Conservation (phyloP, 1,140 invertebrate species). For the Zophobas atratus region DNA sequence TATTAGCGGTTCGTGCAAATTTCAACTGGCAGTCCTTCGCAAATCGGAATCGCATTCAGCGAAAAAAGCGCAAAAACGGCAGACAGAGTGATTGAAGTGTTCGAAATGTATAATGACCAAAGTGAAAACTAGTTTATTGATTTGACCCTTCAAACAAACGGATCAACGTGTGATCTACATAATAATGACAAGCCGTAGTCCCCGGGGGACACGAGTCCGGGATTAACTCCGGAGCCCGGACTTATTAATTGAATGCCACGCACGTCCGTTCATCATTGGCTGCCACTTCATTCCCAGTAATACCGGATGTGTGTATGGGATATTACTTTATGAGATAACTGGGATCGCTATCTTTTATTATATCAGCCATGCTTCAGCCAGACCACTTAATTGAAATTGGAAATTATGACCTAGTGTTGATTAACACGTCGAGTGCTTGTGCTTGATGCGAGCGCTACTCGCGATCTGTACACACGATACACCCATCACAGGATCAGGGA, state of each 20-base stretch:
- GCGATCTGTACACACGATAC: conserved; percentile 40
- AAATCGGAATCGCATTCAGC: too few relatives aligned
- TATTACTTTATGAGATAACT: conserved; percentile 63
- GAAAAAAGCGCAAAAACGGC: too few relatives aligned
- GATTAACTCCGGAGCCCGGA: conserved; percentile 64
- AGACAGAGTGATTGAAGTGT: too few relatives aligned
- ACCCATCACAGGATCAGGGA: conserved; percentile 45
- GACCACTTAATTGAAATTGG: conserved; percentile 63
- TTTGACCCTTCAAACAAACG: conserved; percentile 63
- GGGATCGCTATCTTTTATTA: conserved; percentile 62
- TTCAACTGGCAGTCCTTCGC: too few relatives aligned
- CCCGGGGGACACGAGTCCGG: conserved; percentile 64
- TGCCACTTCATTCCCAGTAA: conserved; percentile 63
- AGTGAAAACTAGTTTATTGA: conserved; percentile 58
- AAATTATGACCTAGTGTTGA: conserved; percentile 60
- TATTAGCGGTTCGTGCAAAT: too few relatives aligned
- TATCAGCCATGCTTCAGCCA: conserved; percentile 53
- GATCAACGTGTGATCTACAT: conserved; percentile 66
- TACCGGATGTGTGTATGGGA: conserved; percentile 60
- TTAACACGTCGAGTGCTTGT: conserved; percentile 52
- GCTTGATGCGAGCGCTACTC: conserved; percentile 11
- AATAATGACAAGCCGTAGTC: conserved; percentile 64
- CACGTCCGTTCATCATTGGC: conserved; percentile 67
- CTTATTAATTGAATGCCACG: conserved; percentile 67
- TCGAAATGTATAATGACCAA: conserved; percentile 10